Evolutionary conservation across 2,113 vertebrate genomes (phyloP), one percentile per base, ranked within the genome.

Genomic region (Tapirus terrestris): DNA sequence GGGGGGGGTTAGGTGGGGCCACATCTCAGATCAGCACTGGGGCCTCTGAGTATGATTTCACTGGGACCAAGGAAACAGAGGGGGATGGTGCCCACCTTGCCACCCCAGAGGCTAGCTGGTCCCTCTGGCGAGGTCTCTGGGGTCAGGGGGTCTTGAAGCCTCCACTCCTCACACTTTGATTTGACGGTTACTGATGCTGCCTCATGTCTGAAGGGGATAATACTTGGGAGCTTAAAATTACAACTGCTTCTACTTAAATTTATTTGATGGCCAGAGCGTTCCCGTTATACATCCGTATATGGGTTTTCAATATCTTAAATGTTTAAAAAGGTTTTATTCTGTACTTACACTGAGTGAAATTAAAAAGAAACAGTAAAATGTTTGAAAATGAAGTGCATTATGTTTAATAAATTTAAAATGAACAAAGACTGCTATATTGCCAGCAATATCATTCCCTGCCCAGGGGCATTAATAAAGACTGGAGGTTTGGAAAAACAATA

Each of bases 391-490:
- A 99, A 99, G 99, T 99, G 99, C 99, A 98, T 99, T 98, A 98
- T 98, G 98, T 99, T 99, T 99, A 99, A 99, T 99, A 99, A 99
- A 99, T 99, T 99, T 99, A 99, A 99, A 99, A 99, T 99, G 99
- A 99, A 99, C 99, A 99, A 98, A 99, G 98, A 98, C 98, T 98
- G 98, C 98, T 98, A 98, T 99, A 99, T 98, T 98, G 99, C 98
- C 98, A 98, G 99, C 98, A 99, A 99, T 99, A 99, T 99, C 98
- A 98, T 98, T 98, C 98, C 98, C 98, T 97, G 99, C 99, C 99
- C 98, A 97, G 97, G 98, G 99, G 98, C 98, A 99, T 99, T 99
- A 99, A 99, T 99, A 99, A 99, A 99, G 99, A 99, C 99, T 99
- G 98, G 98, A 98, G 98, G 98, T 98, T 99, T 99, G 98, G 98